These are phyloP conservation scores for Leptopilina boulardi DNA, from an alignment of 1,140 invertebrate genomes.

Conservation along the genomic window DNA sequence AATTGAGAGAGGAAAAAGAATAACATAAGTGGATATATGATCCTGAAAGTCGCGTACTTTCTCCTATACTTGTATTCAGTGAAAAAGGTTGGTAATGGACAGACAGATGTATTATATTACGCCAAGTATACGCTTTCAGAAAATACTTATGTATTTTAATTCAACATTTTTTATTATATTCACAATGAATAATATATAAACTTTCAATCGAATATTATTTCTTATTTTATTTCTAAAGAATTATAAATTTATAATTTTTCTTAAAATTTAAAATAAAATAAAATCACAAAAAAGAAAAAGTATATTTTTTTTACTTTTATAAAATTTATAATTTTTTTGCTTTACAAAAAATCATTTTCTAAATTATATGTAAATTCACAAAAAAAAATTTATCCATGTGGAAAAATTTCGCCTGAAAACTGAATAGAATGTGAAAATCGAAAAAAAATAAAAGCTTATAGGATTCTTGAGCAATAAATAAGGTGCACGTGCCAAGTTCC, in stretches of 20 bases:
- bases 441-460: not conserved
- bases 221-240: not conserved
- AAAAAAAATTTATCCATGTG: not conserved
- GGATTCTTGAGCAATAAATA: constrained; percentile 5
- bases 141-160: not conserved
- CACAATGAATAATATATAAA: too few relatives aligned
- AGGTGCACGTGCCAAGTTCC: constrained; percentile 24
- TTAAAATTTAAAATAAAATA: too few relatives aligned
- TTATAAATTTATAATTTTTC: too few relatives aligned
- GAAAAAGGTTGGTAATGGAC: constrained; percentile 12
- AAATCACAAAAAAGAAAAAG: too few relatives aligned
- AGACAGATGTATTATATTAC: constrained; percentile 2
- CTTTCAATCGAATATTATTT: not conserved
- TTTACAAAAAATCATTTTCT: too few relatives aligned
- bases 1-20: not conserved
- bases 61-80: constrained; percentile 10
- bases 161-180: not conserved
- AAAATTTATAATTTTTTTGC: too few relatives aligned
- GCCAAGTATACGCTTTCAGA: not conserved
- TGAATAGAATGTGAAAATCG: not conserved
- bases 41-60: not conserved
- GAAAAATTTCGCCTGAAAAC: not conserved
- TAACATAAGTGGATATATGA: constrained; percentile 16
- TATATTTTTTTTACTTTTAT: too few relatives aligned
- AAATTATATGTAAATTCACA: not conserved